phyloP scores from a whole-genome alignment of 1,140 invertebrate species.

The Carposina sasakii region DNA sequence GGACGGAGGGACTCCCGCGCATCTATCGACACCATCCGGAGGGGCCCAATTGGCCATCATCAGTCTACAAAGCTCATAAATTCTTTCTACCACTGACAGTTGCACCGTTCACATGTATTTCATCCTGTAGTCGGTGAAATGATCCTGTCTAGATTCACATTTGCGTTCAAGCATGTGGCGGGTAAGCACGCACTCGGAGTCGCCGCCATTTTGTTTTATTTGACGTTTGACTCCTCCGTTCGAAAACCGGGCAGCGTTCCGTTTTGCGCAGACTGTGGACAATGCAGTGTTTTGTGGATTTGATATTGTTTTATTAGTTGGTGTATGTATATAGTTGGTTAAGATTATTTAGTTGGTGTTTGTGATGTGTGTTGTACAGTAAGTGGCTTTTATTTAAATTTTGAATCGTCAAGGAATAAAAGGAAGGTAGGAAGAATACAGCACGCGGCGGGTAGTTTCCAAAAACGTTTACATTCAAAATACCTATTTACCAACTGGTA shows the following conservation, averaged over 20 bases:
- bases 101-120: conserved; percentile 40
- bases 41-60: conserved; percentile 18
- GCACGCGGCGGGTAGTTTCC: no score
- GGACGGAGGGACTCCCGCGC: neutral
- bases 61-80: conserved; percentile 37
- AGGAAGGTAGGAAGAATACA: no score
- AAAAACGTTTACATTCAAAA: no score
- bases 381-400: no score
- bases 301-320: neutral
- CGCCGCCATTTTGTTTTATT: conserved; percentile 39
- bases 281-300: conserved; percentile 1
- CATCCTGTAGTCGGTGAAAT: conserved; percentile 31
- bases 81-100: conserved; percentile 41
- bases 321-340: conserved; percentile 1
- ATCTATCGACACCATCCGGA: conserved; percentile 27
- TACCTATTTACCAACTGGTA: no score
- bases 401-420: no score
- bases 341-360: neutral
- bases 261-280: conserved; percentile 5
- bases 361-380: conserved; percentile 1
- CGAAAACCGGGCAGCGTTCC: conserved; percentile 15
- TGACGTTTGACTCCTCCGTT: conserved; percentile 41
- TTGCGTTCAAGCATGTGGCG: conserved; percentile 52
- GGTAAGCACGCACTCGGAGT: conserved; percentile 41
- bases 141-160: conserved; percentile 34